Evolutionary conservation across 2,888 invertebrate species (phyloP).

Genomic region (Herminia tarsipennalis): DNA sequence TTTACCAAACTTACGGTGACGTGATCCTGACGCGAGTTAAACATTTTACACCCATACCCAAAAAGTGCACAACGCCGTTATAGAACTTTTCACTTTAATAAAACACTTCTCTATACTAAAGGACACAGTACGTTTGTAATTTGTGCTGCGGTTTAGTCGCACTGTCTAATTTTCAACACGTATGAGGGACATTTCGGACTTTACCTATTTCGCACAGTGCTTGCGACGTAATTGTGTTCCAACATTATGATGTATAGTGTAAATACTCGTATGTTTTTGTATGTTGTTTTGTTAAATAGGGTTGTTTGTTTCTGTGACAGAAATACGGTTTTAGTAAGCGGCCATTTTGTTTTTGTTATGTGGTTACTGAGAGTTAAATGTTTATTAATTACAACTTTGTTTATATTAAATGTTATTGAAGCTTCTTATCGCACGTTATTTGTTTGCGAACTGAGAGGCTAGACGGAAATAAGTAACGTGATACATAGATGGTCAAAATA

Average conservation of each 20-base stretch:
- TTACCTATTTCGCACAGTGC: conserved; percentile 37
- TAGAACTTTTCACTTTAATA: background rate
- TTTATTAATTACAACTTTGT: no score
- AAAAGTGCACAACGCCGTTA: background rate
- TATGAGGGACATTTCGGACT: conserved; percentile 42
- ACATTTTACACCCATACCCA: no score
- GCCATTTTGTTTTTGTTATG: no score
- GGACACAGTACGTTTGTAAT: conserved; percentile 35
- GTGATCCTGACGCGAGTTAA: no score
- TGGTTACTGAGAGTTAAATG: no score
- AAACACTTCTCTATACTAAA: conserved; percentile 21
- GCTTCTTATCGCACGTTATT: no score
- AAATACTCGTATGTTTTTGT: conserved; percentile 20
- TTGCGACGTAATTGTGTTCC: conserved; percentile 36
- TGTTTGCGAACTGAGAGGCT: no score
- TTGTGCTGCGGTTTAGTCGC: conserved; percentile 36
- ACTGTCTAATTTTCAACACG: conserved; percentile 45
- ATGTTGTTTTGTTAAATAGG: no score
- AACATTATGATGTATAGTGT: conserved; percentile 26
- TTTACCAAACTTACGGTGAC: no score
- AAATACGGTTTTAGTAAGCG: background rate
- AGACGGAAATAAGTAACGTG: no score
- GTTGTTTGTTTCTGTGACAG: background rate
- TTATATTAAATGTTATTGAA: no score
- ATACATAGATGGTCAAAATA: no score